These are phyloP conservation scores for Gorsachius magnificus DNA, from an alignment of 2,797 vertebrate genomes.

Conservation along the genomic window DNA sequence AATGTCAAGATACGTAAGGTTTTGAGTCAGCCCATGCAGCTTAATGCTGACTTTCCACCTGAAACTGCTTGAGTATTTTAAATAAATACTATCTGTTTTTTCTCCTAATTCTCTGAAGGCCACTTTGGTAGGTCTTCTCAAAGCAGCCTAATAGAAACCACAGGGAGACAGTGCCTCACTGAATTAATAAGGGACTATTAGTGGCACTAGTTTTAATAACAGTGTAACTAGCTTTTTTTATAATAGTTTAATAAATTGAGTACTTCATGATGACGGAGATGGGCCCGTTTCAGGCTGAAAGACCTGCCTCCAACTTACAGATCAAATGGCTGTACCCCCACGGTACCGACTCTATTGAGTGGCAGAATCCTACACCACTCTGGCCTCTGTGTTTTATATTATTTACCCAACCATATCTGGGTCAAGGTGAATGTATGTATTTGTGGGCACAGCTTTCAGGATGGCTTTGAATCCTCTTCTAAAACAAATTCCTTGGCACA, in stretches of 20 bases:
- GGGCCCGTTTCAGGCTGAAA: neutral
- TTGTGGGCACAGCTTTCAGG: neutral
- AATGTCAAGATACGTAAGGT: neutral
- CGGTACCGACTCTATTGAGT: rapidly evolving
- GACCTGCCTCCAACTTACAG: neutral
- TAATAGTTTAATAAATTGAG: neutral
- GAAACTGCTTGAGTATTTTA: neutral
- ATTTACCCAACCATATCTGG: neutral
- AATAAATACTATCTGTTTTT: neutral
- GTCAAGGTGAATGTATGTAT: neutral
- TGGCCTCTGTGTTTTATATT: neutral
- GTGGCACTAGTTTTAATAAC: neutral
- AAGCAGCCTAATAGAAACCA: neutral
- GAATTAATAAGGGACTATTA: neutral
- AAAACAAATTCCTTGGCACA: neutral
- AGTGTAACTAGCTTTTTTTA: neutral
- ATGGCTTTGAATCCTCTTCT: neutral
- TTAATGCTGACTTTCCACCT: neutral
- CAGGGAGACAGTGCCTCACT: rapidly evolving
- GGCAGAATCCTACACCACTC: neutral
- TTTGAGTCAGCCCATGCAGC: neutral
- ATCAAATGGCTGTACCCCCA: neutral
- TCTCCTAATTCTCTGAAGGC: neutral
- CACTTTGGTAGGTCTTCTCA: neutral
- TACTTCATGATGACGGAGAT: neutral